Conservation (phyloP, 2,113 vertebrate species). For the Grantiella picta region DNA sequence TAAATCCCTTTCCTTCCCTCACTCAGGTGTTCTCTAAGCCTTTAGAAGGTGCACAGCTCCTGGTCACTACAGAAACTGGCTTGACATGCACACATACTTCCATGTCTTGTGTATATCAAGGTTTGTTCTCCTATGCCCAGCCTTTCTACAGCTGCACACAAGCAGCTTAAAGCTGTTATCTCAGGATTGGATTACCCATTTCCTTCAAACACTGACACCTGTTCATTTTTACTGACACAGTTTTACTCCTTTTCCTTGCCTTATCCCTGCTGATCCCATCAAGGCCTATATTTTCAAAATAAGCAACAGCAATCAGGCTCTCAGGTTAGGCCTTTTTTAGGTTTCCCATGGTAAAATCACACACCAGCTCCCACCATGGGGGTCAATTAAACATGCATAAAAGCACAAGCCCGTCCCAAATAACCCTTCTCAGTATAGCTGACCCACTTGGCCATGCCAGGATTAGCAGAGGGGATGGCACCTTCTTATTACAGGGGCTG, state of each 20-base stretch:
- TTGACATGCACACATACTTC: neutral
- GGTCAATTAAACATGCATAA: neutral
- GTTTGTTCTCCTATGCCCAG: neutral
- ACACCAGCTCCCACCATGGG: neutral
- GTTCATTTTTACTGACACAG: neutral
- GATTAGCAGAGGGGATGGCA: neutral
- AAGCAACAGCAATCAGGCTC: neutral
- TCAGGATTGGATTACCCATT: neutral
- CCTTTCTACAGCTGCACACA: neutral
- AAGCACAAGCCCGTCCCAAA: neutral
- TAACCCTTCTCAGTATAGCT: neutral
- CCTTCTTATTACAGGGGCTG: neutral
- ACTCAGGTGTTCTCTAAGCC: neutral
- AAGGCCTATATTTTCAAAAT: neutral
- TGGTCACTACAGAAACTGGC: neutral
- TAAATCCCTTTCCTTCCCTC: neutral
- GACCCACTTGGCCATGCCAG: neutral
- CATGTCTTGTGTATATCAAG: rapidly evolving
- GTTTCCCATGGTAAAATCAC: neutral
- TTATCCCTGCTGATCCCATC: neutral
- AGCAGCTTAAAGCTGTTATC: neutral
- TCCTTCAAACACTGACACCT: neutral
- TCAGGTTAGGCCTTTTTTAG: neutral
- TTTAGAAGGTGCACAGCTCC: neutral
- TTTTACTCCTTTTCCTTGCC: neutral